Evolutionary conservation across 2,113 vertebrate species (phyloP), one percentile per base, ranked within the genome.

Genomic region (Takifugu bimaculatus): DNA sequence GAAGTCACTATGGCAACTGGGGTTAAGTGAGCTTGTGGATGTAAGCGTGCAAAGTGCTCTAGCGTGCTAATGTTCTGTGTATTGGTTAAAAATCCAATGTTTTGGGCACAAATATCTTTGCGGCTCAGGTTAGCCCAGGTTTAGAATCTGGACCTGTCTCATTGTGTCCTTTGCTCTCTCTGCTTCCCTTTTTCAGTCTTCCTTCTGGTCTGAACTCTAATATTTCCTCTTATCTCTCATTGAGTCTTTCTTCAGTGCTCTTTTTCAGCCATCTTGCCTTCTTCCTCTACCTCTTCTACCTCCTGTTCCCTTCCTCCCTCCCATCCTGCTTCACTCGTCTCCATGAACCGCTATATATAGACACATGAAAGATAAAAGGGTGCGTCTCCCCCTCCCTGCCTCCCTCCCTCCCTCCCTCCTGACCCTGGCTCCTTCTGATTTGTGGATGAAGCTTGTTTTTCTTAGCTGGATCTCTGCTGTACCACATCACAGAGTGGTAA

Each of bases 281-380:
- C 57, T 59, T 60, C 48, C 65, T 67, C 59, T 53, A 61, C 55
- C 48, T 60, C 48, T 71, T 58, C 61, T 65, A 54, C 57, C 70
- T 64, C 65, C 50, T 28, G 50, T 1, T 57, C 69, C 55, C 47
- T 20, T 42, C 32, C 65, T 60, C 54, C 53, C 60, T 59, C 42
- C 35, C 44, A 42, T 61, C 44, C 64, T 43, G 56, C 64, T 74
- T 72, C 71, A 60, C 71, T 77, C 67, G 57, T 87, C 70, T 68
- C 67, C 54, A 60, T 68, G 55, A 79, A 48, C 52, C 3, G 62
- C 83, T 87, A 87, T 86, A 87, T 84, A 84, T 87, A 90, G 82
- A 84, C 72, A 65, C 56, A 67, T 78, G 73, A 77, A 64, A 84
- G 86, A 88, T 87, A 78, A 80, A 84, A 86, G 77, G 65, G 53